Percentiles rank a stretch among this genome's conserved stretches.
Conservation (phyloP, 2,888 invertebrate genomes). For the Aphodius granarius region DNA sequence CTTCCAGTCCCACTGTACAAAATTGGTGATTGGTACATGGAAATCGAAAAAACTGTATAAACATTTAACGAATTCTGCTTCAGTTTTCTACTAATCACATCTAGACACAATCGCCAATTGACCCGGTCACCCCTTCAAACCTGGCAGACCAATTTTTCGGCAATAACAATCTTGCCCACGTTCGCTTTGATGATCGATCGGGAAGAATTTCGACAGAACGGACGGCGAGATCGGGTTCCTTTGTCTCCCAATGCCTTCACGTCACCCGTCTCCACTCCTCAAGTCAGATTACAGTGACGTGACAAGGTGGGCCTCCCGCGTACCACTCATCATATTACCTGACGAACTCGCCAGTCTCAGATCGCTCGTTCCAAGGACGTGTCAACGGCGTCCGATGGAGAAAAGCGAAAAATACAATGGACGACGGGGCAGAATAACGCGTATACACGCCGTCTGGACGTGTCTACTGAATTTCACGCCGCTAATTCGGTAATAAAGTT, state of each 20-base stretch:
- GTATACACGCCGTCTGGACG: constrained; percentile 8
- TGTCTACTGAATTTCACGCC: constrained; percentile 13
- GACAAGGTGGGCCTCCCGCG: constrained; percentile 48
- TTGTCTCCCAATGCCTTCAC: constrained; percentile 29
- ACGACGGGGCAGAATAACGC: neutral
- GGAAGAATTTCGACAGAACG: neutral
- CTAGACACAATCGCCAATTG: neutral
- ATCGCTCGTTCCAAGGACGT: constrained; percentile 36
- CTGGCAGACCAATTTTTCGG: neutral
- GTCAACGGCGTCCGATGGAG: constrained; percentile 28
- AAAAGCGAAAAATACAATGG: constrained; percentile 1
- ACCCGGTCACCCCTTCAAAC: neutral
- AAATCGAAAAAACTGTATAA: no score
- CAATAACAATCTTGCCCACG: neutral
- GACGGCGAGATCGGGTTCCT: neutral
- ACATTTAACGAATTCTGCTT: neutral
- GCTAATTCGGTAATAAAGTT: constrained; percentile 14
- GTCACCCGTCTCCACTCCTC: constrained; percentile 41
- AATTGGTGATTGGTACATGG: no score
- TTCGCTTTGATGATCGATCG: constrained; percentile 11
- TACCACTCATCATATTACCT: constrained; percentile 49
- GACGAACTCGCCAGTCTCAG: constrained; percentile 30
- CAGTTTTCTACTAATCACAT: neutral
- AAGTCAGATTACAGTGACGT: constrained; percentile 47
- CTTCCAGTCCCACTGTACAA: no score